Evolutionary conservation across 2,113 vertebrate genomes (phyloP), one percentile per base, ranked within the genome.

Genomic region (Lagopus muta): DNA sequence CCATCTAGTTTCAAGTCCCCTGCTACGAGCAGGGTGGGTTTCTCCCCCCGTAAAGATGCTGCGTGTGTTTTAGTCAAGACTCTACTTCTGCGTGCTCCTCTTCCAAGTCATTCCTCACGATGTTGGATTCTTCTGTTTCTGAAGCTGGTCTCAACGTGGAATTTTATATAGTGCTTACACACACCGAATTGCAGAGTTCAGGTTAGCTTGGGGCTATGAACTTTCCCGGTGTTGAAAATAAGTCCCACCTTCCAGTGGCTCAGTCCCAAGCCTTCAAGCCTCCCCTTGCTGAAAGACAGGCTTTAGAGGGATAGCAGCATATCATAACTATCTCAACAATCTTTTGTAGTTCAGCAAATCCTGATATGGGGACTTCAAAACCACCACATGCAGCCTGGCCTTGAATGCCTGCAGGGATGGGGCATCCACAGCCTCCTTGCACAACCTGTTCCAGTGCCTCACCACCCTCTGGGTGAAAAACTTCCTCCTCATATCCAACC

Each of bases 111-210:
- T 82, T 95, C 93, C 45, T 90, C 58, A 40, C 50, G 69, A 24
- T 48, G 61, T 13, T 90, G 77, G 58, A 84, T 72, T 84, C 67
- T 90, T 84, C 88, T 90, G 65, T 54, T 21, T 95, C 86, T 79
- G 74, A 84, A 54, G 43, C 28, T 52, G 62, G 75, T 70, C 73
- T 54, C 67, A 17, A 76, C 70, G 66, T 76, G 65, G 30, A 38
- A 48, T 84, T 82, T 81, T 47, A 7, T 43, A 2, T 10, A 24
- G 25, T 64, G 62, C 45, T 90, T 74, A 17, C 55, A 45, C 34
- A 48, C 36, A 15, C 47, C 6, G 34, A 67, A 47, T 15, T 2
- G 1, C 3, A 34, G 58, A 38, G 71, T 40, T 84, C 36, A 13
- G 74, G 77, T 45, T 32, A 24, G 7, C 67, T 42, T 52, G 69